A percentile compares a stretch with the other conserved stretches of the same genome.
phyloP scores from a whole-genome alignment of 2,888 invertebrate genomes.

The Cacoxenus indagator region DNA sequence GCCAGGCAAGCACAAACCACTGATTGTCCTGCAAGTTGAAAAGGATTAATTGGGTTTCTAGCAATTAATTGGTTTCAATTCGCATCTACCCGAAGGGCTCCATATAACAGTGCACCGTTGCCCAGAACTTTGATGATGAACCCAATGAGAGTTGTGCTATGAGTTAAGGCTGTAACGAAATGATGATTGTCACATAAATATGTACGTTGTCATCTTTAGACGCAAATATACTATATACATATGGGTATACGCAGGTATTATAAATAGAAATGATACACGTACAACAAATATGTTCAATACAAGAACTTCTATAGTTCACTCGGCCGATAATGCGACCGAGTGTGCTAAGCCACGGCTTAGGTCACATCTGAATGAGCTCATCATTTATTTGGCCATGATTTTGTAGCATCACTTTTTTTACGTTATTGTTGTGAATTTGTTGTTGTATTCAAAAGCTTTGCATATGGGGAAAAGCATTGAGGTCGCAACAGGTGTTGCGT shows the following conservation, averaged over 20 bases:
- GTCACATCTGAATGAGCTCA: neutral
- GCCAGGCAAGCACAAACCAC: constrained; percentile 47
- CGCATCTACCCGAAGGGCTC: constrained; percentile 46
- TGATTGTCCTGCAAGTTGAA: constrained; percentile 41
- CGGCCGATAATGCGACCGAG: no score
- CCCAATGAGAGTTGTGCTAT: constrained; percentile 36
- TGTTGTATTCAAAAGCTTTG: no score
- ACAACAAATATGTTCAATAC: neutral
- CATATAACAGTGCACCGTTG: constrained; percentile 50
- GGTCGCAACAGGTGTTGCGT: neutral
- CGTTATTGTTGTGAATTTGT: no score
- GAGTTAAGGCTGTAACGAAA: constrained; percentile 39
- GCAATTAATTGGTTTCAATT: neutral
- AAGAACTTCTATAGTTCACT: no score
- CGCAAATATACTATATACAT: no score
- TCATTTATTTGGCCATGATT: no score
- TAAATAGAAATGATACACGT: no score
- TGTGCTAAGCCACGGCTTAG: no score
- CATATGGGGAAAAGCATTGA: no score
- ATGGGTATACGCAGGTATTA: neutral
- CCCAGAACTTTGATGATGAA: constrained; percentile 42
- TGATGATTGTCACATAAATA: no score
- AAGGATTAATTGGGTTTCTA: neutral
- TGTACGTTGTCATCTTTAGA: no score
- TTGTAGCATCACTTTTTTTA: neutral